Base-by-base conservation (phyloP, 2,113 vertebrate species). In the Hippopotamus amphibius region DNA sequence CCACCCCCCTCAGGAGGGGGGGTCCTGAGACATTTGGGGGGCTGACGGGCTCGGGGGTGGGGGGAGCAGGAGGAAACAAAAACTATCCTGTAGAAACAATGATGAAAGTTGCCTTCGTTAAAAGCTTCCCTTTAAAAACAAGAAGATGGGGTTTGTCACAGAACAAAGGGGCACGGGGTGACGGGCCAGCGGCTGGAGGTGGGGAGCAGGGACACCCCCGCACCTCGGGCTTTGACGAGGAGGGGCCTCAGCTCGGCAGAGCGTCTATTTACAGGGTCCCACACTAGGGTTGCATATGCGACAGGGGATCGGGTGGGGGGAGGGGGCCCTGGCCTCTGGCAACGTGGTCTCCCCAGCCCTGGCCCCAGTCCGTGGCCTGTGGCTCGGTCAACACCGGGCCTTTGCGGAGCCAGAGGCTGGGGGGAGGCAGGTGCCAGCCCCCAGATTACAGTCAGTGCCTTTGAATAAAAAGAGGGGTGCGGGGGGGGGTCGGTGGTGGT, bases 391-490 rank as follows among this genome's bases (percentile, higher is more conserved):
- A 41, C 2, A 30, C 97, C 84, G 94, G 88, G 95, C 97, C 97
- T 96, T 79, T 93, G 53, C 90, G 90, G 88, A 87, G 89, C 95
- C 91, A 69, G 89, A 71, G 95, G 77, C 71, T 80, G 82, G 90
- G 80, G 91, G 79, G 93, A 92, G 46, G 41, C 94, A 65, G 59
- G 93, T 88, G 63, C 96, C 77, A 81, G 96, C 77, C 90, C 96
- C 93, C 72, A 84, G 79, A 57, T 96, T 96, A 98, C 98, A 98
- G 98, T 98, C 97, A 98, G 97, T 97, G 98, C 98, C 98, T 98
- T 97, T 97, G 94, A 97, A 80, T 98, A 97, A 97, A 96, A 96
- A 97, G n/a, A 92, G 46, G 81, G 95, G 91, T 87, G 63, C 55
- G 30, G 65, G 57, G 43, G 50, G 41, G 33, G 28, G 21, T 37